Evolutionary conservation across 2,113 vertebrate genomes (phyloP).

Genomic region (Sceloporus tristichus): DNA sequence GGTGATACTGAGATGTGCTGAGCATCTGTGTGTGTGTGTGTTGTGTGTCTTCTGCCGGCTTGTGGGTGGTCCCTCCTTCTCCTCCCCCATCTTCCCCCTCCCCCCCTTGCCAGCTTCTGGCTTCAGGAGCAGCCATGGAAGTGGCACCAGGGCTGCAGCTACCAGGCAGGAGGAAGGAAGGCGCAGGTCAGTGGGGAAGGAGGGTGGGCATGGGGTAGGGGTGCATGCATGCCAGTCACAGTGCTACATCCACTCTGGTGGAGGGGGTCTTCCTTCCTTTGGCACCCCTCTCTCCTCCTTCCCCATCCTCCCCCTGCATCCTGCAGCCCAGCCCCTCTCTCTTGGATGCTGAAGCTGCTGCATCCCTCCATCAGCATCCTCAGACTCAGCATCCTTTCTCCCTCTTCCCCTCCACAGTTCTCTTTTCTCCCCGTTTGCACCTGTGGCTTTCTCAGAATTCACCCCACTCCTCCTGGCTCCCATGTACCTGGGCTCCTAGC

Average conservation of each 20-base stretch:
- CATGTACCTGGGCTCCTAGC: background rate
- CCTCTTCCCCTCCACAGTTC: background rate
- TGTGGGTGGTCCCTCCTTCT: slow-evolving; percentile 22
- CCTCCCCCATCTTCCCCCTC: slow-evolving; percentile 30
- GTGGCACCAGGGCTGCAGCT: slow-evolving; percentile 52
- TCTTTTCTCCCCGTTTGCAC: background rate
- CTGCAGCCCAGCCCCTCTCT: background rate
- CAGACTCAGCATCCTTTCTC: rapidly evolving
- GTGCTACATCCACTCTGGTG: too few species aligned
- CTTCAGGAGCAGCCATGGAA: slow-evolving; percentile 55
- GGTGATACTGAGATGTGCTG: too few species aligned
- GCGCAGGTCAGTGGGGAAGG: slow-evolving; percentile 67
- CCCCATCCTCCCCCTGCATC: background rate
- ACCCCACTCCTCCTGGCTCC: background rate
- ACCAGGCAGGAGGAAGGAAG: slow-evolving; percentile 61
- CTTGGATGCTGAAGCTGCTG: too few species aligned
- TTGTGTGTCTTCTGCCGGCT: background rate
- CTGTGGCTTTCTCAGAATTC: background rate
- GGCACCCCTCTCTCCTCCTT: background rate
- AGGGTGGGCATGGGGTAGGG: background rate
- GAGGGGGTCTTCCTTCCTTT: background rate
- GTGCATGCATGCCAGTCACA: too few species aligned
- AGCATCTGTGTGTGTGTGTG: too few species aligned
- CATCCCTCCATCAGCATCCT: background rate
- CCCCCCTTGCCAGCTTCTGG: slow-evolving; percentile 42